Evolutionary conservation across 2,113 vertebrate genomes (phyloP).

Genomic region (Syngnathus floridae): DNA sequence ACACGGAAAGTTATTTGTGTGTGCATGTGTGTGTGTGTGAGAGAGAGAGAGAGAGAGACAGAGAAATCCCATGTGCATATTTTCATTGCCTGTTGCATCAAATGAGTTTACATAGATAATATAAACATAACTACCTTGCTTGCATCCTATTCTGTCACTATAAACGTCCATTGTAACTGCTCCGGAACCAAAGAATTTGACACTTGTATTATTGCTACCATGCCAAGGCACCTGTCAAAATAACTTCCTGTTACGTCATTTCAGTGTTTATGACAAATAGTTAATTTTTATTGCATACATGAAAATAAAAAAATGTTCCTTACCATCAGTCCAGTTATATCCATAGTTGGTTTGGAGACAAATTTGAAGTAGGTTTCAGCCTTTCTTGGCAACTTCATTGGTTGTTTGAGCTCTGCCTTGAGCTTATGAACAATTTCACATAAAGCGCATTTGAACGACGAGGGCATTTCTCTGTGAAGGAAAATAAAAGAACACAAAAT

Average conservation of each 20-base stretch:
- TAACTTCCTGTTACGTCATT: background rate
- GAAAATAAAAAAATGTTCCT: background rate
- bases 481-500: background rate
- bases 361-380: conserved; percentile 48
- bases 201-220: conserved; percentile 42
- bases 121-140: conserved; percentile 41
- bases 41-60: no score
- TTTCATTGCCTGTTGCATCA: no score
- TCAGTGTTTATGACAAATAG: fast-evolving
- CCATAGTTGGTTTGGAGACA: conserved; percentile 49
- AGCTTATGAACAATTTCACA: conserved; percentile 57
- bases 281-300: fast-evolving
- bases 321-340: conserved; percentile 51
- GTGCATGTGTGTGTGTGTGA: no score
- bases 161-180: conserved; percentile 49
- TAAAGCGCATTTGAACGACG: conserved; percentile 36
- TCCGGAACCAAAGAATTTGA: conserved; percentile 54
- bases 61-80: no score
- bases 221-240: conserved; percentile 51
- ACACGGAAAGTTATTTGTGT: no score
- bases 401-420: conserved; percentile 51
- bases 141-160: conserved; percentile 50
- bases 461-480: conserved; percentile 51
- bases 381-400: conserved; percentile 41
- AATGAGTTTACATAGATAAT: no score